phyloP scores from a whole-genome alignment of 2,113 vertebrate genomes.

The Rhinogobius similis region DNA sequence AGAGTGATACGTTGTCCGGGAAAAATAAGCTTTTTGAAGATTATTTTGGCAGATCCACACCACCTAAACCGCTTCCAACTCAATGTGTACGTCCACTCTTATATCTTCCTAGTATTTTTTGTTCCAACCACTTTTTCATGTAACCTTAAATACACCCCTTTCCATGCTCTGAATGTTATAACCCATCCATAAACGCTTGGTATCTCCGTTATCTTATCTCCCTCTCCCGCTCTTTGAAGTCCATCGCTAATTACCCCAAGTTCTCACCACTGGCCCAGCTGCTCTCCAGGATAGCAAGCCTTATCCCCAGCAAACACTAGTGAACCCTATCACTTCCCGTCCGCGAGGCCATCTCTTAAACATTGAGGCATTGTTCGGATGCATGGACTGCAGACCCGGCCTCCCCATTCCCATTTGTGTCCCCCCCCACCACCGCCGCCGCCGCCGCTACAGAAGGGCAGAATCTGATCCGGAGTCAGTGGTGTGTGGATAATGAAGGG shows the following conservation, averaged over 20 bases:
- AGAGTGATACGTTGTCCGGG: no score
- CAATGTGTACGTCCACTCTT: no score
- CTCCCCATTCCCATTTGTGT: constrained; percentile 76
- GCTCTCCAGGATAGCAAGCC: constrained; percentile 30
- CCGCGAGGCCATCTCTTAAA: constrained; percentile 69
- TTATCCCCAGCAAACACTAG: constrained; percentile 29
- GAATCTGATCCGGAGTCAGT: constrained; percentile 82
- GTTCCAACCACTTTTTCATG: background rate
- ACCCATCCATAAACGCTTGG: background rate
- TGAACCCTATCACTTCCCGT: constrained; percentile 58
- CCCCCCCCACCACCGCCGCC: constrained; percentile 51
- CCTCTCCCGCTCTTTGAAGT: constrained; percentile 2
- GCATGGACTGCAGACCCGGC: constrained; percentile 69
- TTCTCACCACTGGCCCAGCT: constrained; percentile 33
- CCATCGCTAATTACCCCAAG: constrained; percentile 31
- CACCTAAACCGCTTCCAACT: no score
- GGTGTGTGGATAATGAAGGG: constrained; percentile 86
- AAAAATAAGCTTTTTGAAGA: no score
- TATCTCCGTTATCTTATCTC: background rate
- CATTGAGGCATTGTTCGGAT: constrained; percentile 80
- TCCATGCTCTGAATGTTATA: background rate
- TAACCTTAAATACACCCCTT: background rate
- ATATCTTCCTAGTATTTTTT: background rate
- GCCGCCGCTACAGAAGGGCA: constrained; percentile 54
- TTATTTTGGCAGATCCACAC: no score